phyloP scores from a whole-genome alignment of 2,113 vertebrate genomes.

The Axis porcinus region DNA sequence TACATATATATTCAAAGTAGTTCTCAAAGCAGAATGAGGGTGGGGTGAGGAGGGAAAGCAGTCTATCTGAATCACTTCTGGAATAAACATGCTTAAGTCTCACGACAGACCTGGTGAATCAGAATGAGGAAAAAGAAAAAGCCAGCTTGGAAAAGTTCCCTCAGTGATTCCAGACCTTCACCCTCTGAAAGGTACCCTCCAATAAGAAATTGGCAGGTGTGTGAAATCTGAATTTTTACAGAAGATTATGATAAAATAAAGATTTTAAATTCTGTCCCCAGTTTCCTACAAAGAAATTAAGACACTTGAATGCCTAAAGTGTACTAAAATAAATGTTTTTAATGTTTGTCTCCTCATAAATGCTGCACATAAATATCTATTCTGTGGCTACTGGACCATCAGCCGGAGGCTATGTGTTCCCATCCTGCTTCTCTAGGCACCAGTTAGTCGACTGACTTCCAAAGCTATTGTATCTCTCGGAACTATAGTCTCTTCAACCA shows the following conservation, averaged over 20 bases:
- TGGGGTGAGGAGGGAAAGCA: not conserved
- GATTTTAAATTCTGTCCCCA: not conserved
- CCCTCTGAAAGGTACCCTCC: not conserved
- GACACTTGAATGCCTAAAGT: not conserved
- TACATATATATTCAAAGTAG: not conserved
- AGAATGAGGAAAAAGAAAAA: not conserved
- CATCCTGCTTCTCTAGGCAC: not conserved
- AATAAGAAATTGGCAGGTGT: not conserved
- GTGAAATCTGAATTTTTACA: not conserved
- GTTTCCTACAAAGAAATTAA: not conserved
- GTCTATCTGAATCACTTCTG: not conserved
- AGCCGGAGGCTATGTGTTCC: not conserved
- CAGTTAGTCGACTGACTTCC: not conserved
- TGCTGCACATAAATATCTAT: not conserved
- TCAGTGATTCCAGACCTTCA: not conserved
- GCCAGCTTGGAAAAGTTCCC: not conserved
- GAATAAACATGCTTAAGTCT: not conserved
- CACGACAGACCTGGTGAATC: conserved; percentile 2
- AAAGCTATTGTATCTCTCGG: not conserved
- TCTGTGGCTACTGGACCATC: not conserved
- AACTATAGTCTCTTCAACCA: not conserved
- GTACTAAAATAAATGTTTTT: not conserved
- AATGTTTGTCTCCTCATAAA: not conserved
- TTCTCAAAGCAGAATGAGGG: not conserved
- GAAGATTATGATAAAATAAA: not conserved